phyloP scores from a whole-genome alignment of 2,888 invertebrate genomes.

The Erpobdella octoculata region DNA sequence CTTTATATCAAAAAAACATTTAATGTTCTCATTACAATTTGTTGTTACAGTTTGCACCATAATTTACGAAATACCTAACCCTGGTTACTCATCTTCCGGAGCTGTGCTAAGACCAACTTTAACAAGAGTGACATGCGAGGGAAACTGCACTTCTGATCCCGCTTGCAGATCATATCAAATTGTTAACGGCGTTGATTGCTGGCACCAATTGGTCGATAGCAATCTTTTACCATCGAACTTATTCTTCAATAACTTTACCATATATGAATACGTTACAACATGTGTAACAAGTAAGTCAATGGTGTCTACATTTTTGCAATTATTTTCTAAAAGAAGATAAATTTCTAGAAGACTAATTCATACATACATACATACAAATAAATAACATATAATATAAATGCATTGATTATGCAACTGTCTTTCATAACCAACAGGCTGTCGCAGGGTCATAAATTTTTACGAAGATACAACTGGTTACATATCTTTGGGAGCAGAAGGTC shows the following conservation, averaged over 20 bases:
- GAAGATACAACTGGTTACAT: background rate
- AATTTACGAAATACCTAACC: conserved; percentile 17
- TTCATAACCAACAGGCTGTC: conserved; percentile 21
- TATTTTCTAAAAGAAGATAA: too few relatives aligned
- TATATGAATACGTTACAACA: conserved; percentile 12
- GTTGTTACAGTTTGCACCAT: background rate
- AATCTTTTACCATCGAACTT: background rate
- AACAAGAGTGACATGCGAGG: conserved; percentile 2
- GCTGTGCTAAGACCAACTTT: background rate
- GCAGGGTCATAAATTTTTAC: background rate
- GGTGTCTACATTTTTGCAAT: too few relatives aligned
- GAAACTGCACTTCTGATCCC: conserved; percentile 17
- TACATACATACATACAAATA: background rate
- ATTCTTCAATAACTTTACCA: background rate
- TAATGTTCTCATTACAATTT: background rate
- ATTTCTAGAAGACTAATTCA: background rate
- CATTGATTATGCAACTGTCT: background rate
- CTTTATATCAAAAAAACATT: background rate
- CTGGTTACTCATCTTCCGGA: background rate
- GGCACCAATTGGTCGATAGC: conserved; percentile 3
- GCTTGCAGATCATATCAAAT: conserved; percentile 21
- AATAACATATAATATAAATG: background rate
- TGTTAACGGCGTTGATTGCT: conserved; percentile 1
- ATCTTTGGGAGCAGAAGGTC: background rate
- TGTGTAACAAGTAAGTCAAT: conserved; percentile 16